Percentiles rank a stretch among this genome's conserved stretches.
phyloP scores from a whole-genome alignment of 2,113 vertebrate genomes.

The Acrocephalus arundinaceus region DNA sequence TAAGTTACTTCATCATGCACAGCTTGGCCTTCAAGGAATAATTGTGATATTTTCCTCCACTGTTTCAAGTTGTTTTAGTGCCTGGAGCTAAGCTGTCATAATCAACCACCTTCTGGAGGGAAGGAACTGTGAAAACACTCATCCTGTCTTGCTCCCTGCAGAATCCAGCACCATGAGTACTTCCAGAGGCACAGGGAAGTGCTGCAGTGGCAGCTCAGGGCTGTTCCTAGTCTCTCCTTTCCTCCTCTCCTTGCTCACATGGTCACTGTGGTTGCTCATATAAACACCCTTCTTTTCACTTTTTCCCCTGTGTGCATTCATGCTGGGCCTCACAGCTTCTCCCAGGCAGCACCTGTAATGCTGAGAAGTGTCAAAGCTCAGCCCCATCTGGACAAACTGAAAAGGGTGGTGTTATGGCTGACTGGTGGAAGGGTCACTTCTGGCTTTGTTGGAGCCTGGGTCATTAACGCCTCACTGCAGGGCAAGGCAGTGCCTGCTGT shows the following conservation, averaged over 20 bases:
- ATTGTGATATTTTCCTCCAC: not conserved
- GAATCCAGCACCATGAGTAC: not conserved
- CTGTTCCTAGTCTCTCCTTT: not conserved
- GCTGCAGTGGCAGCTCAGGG: not conserved
- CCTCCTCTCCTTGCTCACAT: not conserved
- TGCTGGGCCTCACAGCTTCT: not conserved
- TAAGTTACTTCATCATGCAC: not conserved
- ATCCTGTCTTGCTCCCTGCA: not conserved
- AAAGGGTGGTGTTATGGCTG: not conserved
- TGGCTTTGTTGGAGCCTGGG: not conserved
- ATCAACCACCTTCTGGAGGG: not conserved
- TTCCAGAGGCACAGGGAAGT: not conserved
- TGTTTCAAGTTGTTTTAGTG: not conserved
- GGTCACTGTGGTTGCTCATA: rapidly evolving
- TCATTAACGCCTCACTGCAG: not conserved
- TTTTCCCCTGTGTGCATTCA: not conserved
- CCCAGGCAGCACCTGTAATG: not conserved
- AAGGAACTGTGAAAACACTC: not conserved
- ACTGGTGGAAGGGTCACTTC: not conserved
- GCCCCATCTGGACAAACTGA: not conserved
- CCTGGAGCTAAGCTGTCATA: not conserved
- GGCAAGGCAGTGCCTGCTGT: not conserved
- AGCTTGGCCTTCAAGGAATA: not conserved
- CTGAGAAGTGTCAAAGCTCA: not conserved
- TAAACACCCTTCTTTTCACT: not conserved